Percentiles rank a stretch among this genome's conserved stretches.
phyloP scores from a whole-genome alignment of 2,113 vertebrate genomes.

The Tragulus kanchil region DNA sequence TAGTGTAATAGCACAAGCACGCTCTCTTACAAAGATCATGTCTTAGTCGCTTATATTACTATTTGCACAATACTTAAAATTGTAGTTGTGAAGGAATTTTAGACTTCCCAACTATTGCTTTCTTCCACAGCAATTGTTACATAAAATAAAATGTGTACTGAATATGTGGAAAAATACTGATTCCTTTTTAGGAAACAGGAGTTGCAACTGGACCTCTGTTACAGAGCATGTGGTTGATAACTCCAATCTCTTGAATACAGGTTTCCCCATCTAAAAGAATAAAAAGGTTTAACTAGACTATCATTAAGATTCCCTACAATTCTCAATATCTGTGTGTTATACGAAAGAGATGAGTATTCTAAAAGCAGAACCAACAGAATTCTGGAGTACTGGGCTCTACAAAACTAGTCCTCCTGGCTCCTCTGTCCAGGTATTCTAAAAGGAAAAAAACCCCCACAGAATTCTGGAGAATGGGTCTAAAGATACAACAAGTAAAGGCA shows the following conservation, averaged over 20 bases:
- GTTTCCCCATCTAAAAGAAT: constrained; percentile 19
- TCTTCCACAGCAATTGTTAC: not conserved
- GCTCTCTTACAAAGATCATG: not conserved
- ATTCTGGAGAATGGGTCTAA: too few relatives aligned
- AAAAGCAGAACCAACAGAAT: not conserved
- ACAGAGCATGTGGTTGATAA: not conserved
- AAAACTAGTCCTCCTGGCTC: not conserved
- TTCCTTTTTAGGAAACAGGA: not conserved
- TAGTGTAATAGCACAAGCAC: not conserved
- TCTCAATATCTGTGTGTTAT: not conserved
- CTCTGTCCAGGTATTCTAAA: too few relatives aligned
- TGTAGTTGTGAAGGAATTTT: not conserved
- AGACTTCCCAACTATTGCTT: not conserved
- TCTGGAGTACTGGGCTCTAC: not conserved
- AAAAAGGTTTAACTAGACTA: not conserved
- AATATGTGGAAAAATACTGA: not conserved
- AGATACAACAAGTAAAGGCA: constrained; percentile 60
- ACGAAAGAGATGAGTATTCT: not conserved
- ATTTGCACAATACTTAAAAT: not conserved
- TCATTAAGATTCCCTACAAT: not conserved
- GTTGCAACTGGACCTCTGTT: not conserved
- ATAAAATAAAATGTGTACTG: not conserved
- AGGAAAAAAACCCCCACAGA: too few relatives aligned
- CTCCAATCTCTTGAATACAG: not conserved
- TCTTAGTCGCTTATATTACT: not conserved